phyloP scores from a whole-genome alignment of 2,888 invertebrate genomes.

The Philereme vetulata region DNA sequence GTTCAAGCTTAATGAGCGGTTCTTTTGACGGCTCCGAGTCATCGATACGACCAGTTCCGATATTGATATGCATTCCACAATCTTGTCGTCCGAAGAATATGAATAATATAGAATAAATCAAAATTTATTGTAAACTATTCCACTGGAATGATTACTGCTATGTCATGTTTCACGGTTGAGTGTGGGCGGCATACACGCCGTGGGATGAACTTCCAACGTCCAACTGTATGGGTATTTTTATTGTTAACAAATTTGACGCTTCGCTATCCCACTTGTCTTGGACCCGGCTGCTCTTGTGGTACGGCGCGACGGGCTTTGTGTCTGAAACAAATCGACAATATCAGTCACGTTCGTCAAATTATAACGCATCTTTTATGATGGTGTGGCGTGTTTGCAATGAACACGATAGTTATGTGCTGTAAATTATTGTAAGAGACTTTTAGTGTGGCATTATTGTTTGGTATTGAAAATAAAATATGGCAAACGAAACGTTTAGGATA shows the following conservation, averaged over 20 bases:
- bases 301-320: slow-evolving; percentile 28
- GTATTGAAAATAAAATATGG: slow-evolving; percentile 21
- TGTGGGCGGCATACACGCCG: slow-evolving; percentile 62
- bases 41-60: slow-evolving; percentile 30
- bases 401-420: slow-evolving; percentile 15
- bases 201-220: slow-evolving; percentile 55
- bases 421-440: slow-evolving; percentile 20
- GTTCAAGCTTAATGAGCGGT: slow-evolving; percentile 38
- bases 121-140: slow-evolving; percentile 63
- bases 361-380: slow-evolving; percentile 23
- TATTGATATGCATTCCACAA: slow-evolving; percentile 39
- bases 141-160: slow-evolving; percentile 58
- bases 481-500: slow-evolving; percentile 3
- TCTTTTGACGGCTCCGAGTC: slow-evolving; percentile 35
- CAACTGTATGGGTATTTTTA: slow-evolving; percentile 50
- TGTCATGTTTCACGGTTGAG: slow-evolving; percentile 52
- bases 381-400: slow-evolving; percentile 19
- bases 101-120: slow-evolving; percentile 62
- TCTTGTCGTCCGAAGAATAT: slow-evolving; percentile 43
- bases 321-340: slow-evolving; percentile 35
- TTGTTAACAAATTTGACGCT: slow-evolving; percentile 55
- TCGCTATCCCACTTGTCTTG: slow-evolving; percentile 38
- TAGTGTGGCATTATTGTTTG: slow-evolving; percentile 18
- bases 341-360: slow-evolving; percentile 36
- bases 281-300: slow-evolving; percentile 25